Base-by-base conservation (phyloP, 2,113 vertebrate species). In the Lagopus leucura region DNA sequence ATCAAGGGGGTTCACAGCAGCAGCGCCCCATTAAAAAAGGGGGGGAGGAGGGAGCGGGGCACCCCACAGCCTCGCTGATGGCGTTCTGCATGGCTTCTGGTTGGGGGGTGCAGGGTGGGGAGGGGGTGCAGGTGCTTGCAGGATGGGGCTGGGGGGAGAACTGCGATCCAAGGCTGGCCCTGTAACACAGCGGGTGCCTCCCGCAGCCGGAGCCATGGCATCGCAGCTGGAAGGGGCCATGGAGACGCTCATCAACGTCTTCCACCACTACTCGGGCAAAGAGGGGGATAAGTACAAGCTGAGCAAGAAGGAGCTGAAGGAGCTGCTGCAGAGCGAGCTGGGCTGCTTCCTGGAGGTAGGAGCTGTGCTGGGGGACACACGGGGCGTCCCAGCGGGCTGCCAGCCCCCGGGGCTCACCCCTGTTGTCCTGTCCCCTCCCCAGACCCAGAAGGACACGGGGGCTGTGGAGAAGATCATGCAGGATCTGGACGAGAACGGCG, bases 251-350 rank as follows among this genome's bases (percentile, higher is more conserved):
- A 98, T 99, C 94, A 86, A 91, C 0, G 98, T 99, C 57, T 99
- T 99, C 97, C 98, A 99, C 74, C 95, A 96, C 19, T 99, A 99
- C 84, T 99, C 99, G 2, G 98, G 97, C 82, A 99, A 98, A 88
- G 99, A 99, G 47, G 99, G 99, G 0, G 98, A 99, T 97, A 99
- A 98, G 92, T 98, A 98, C 96, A 99, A 99, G 96, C 97, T 99
- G 96, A 99, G 98, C 97, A 99, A 98, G 85, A 92, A 85, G 19
- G 99, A 99, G 93, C 90, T 99, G 90, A 99, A 98, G 93, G 98
- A 96, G 30, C 96, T 99, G 70, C 95, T 99, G 30, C 94, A 98
- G 82, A 97, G 96, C 0, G 98, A 99, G 84, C 98, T 99, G n/a
- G 65, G 95, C 0, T 97, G 97, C 28, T 98, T 98, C 95, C 93